Evolutionary conservation across 1,140 invertebrate genomes (phyloP).

Genomic region (Heliconius himera): DNA sequence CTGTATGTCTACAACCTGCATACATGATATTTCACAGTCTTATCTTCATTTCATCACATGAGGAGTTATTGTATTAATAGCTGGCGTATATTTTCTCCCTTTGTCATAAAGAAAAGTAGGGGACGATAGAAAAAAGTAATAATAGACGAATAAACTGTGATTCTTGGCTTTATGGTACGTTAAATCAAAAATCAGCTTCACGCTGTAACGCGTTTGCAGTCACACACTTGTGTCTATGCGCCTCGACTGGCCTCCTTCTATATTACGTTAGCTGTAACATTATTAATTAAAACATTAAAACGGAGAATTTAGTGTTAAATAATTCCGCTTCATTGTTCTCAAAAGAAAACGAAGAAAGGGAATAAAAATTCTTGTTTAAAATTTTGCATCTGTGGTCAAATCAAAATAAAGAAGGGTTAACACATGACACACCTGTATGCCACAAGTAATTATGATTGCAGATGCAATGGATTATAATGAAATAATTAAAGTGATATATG

Average conservation of each 20-base stretch:
- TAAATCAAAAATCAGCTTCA: not conserved
- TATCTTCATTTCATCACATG: slow-evolving; percentile 6
- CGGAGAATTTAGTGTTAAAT: too few relatives aligned
- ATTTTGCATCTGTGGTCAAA: too few relatives aligned
- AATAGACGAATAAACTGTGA: not conserved
- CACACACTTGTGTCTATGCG: not conserved
- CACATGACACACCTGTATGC: too few relatives aligned
- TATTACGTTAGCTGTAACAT: not conserved
- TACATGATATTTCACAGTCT: not conserved
- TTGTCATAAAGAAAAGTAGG: not conserved
- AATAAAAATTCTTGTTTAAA: too few relatives aligned
- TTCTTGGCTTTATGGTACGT: not conserved
- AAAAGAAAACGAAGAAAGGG: too few relatives aligned
- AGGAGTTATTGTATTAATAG: not conserved
- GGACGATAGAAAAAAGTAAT: not conserved
- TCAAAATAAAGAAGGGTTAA: too few relatives aligned
- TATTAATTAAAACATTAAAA: not conserved
- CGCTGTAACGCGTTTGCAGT: not conserved
- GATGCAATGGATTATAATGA: too few relatives aligned
- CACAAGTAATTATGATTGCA: too few relatives aligned
- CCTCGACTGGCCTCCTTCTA: not conserved
- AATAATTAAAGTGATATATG: too few relatives aligned
- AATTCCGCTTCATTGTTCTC: too few relatives aligned
- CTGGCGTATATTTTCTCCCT: not conserved
- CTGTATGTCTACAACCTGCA: not conserved